Evolutionary conservation across 2,113 vertebrate genomes (phyloP).

Genomic region (Meriones unguiculatus): DNA sequence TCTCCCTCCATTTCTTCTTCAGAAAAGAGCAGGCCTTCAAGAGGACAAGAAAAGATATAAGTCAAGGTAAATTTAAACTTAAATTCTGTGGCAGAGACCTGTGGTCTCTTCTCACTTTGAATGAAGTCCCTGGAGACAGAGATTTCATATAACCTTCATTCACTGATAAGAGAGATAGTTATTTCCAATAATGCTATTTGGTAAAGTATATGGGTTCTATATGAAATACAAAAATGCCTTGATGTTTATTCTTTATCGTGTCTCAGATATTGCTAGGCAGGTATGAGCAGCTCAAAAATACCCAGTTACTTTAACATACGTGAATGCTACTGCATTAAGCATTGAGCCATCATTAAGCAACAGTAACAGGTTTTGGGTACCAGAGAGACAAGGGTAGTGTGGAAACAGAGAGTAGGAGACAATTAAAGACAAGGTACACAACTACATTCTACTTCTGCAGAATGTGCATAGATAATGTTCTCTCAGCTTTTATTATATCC

Average conservation of each 20-base stretch:
- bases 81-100: not conserved
- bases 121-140: not conserved
- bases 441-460: not conserved
- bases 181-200: not conserved
- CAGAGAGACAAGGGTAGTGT: not conserved
- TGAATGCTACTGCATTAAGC: not conserved
- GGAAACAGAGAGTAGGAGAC: not conserved
- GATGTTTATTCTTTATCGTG: constrained; percentile 14
- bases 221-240: not conserved
- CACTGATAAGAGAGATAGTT: not conserved
- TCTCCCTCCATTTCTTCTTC: not conserved
- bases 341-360: not conserved
- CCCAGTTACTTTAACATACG: not conserved
- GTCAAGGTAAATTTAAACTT: not conserved
- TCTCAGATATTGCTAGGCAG: not conserved
- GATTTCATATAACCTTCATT: not conserved
- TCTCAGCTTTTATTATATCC: not conserved
- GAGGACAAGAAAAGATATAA: not conserved
- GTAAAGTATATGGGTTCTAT: not conserved
- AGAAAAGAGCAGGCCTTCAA: too few species aligned
- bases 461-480: not conserved
- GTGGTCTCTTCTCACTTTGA: too few species aligned
- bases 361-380: not conserved
- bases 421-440: not conserved
- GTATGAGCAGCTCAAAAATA: not conserved